Evolutionary conservation across 1,140 invertebrate species (phyloP).

Genomic region (Plutomurus gul): DNA sequence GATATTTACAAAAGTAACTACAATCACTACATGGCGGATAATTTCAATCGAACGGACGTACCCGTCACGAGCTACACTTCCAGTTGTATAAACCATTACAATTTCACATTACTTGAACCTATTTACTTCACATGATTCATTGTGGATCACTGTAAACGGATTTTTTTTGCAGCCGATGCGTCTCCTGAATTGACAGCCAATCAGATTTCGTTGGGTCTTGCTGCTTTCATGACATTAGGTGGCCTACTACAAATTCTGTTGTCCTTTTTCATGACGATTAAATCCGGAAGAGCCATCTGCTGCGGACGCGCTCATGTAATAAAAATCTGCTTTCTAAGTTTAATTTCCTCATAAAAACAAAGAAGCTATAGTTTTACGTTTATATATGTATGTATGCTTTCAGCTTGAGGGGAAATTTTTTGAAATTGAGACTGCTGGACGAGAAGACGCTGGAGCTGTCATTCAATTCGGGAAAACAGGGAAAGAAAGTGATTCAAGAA

Average conservation of each 20-base stretch:
- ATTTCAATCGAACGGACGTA: not conserved
- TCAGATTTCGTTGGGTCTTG: not conserved
- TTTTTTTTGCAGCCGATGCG: not conserved
- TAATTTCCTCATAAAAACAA: not conserved
- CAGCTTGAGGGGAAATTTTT: constrained; percentile 37
- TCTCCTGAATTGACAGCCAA: not conserved
- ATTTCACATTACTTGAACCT: no score
- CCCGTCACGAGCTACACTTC: not conserved
- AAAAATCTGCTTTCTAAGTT: not conserved
- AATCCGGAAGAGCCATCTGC: constrained; percentile 21
- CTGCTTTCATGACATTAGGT: constrained; percentile 15
- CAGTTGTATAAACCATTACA: no score
- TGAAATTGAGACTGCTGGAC: constrained; percentile 34
- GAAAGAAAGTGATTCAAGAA: not conserved
- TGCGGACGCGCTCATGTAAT: constrained; percentile 28
- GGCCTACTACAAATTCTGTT: constrained; percentile 29
- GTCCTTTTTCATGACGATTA: constrained; percentile 29
- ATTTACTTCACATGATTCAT: not conserved
- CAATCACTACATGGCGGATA: not conserved
- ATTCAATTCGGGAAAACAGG: not conserved
- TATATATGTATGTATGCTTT: not conserved
- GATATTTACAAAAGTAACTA: not conserved
- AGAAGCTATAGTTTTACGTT: not conserved
- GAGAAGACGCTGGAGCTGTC: not conserved
- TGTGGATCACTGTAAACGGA: not conserved